Conservation (phyloP, 2,113 vertebrate species). For the Misgurnus anguillicaudatus region DNA sequence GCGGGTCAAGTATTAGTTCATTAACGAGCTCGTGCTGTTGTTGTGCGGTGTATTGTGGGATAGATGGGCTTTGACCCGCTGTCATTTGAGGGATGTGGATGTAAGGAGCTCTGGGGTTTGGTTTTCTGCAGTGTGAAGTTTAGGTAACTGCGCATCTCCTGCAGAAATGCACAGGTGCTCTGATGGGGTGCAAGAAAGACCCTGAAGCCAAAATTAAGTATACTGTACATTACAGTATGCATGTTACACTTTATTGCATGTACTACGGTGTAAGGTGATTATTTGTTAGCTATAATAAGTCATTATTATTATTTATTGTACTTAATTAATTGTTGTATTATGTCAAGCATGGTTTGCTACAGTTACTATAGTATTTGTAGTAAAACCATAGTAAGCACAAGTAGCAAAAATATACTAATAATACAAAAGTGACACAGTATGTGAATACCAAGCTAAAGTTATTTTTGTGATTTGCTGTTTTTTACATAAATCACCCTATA, state of each 20-base stretch:
- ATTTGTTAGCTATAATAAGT: neutral
- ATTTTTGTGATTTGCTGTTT: too few species aligned
- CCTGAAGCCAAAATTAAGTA: slow-evolving; percentile 3
- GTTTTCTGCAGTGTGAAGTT: slow-evolving; percentile 43
- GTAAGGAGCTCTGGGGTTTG: slow-evolving; percentile 3
- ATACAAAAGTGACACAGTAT: too few species aligned
- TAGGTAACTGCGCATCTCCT: slow-evolving; percentile 39
- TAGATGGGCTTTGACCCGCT: slow-evolving; percentile 3
- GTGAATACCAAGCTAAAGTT: too few species aligned
- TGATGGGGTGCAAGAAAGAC: slow-evolving; percentile 19
- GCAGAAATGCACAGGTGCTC: slow-evolving; percentile 44
- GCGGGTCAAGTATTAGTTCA: slow-evolving; percentile 18
- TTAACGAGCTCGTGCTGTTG: neutral
- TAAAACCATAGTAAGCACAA: too few species aligned
- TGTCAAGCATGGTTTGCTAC: too few species aligned
- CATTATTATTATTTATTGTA: too few species aligned
- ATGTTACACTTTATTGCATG: neutral
- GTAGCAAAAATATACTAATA: too few species aligned
- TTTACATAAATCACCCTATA: too few species aligned
- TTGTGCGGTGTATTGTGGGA: neutral
- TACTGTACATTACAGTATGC: neutral
- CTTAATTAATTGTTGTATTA: too few species aligned
- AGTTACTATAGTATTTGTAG: too few species aligned
- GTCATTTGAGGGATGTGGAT: neutral
- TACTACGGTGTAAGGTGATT: neutral